Base-by-base conservation (phyloP, 1,140 invertebrate species). In the Notospermus geniculatus region DNA sequence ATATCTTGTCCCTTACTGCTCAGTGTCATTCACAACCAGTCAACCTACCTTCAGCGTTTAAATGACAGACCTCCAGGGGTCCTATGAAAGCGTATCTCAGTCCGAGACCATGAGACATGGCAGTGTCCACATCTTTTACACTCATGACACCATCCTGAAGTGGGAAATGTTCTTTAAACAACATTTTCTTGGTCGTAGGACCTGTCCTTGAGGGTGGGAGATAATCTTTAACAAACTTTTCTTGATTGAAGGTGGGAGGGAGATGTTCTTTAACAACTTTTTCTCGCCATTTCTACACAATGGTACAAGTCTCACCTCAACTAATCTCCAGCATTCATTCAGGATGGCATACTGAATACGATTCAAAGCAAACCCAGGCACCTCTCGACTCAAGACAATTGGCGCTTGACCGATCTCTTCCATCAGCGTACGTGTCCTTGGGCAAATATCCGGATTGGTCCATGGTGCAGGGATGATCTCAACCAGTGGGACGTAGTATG, bases 401-500 rank as follows among this genome's bases (percentile, higher is more conserved):
- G 94, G 93, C 30, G 86, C 87, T 79, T 95, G 92, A 0, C 92
- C 93, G 59, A 96, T 91, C 80, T 92, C 88, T 52, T 84, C 82
- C 90, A 97, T 91, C 1, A 97, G 84, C 36, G 82, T 83, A 57
- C 88, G 86, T 0, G 90, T 89, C 75, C 85, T 87, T 32, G 80
- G 74, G 1, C 87, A 80, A 5, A 93, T 85, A 54, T 88, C 87
- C 0, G 86, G 83, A 36, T 88, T 85, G 1, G 85, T 86, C 91
- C 91, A 96, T 2, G 93, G 90, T 0, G 93, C 91, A 1, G 95
- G 95, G 1, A 97, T 91, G 41, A 98, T 85, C 84, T 98, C 95
- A 1, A 97, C 91, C 30, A 96, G 79, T 0, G 91, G 92, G 7
- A 95, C 90, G 75, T 93, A 95, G 74, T 96, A 95, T 0, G 94